These are phyloP conservation scores for Nesidiocoris tenuis DNA, from an alignment of 2,888 invertebrate genomes.

Conservation along the genomic window DNA sequence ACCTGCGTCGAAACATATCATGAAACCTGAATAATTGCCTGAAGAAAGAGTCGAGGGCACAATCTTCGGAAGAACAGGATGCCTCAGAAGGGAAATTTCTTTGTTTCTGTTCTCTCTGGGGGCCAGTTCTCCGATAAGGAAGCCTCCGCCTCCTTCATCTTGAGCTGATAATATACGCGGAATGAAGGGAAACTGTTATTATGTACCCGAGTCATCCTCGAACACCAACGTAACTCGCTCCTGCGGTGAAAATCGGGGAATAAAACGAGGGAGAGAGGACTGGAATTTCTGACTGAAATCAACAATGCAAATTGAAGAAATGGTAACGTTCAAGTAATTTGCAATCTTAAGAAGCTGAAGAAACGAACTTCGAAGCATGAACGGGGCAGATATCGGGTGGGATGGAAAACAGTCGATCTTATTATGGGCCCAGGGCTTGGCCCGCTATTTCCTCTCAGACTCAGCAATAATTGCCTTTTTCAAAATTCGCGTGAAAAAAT, in stretches of 20 bases:
- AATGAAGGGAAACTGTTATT: slow-evolving; percentile 45
- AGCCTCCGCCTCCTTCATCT: slow-evolving; percentile 32
- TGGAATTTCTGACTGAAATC: slow-evolving; percentile 46
- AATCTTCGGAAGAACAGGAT: no score
- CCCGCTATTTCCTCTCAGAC: slow-evolving; percentile 18
- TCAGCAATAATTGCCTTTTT: no score
- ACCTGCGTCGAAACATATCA: no score
- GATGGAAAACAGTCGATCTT: slow-evolving; percentile 37
- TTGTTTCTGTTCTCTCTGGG: background rate
- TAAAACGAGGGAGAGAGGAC: slow-evolving; percentile 2
- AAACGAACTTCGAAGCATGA: slow-evolving; percentile 44
- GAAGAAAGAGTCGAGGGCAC: no score
- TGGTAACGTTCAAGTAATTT: slow-evolving; percentile 42
- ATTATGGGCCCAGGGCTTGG: slow-evolving; percentile 11
- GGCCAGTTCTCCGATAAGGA: slow-evolving; percentile 18
- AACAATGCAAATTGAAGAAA: slow-evolving; percentile 45
- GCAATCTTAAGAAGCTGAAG: slow-evolving; percentile 44
- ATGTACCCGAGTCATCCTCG: slow-evolving; percentile 20
- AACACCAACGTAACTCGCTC: background rate
- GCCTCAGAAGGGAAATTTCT: background rate
- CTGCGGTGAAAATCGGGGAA: background rate
- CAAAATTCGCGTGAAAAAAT: no score
- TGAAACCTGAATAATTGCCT: no score
- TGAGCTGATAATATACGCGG: slow-evolving; percentile 45
- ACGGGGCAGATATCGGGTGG: slow-evolving; percentile 26